Percentiles rank a stretch among this genome's conserved stretches.
phyloP scores from a whole-genome alignment of 2,888 invertebrate genomes.

The Malacosoma neustria region DNA sequence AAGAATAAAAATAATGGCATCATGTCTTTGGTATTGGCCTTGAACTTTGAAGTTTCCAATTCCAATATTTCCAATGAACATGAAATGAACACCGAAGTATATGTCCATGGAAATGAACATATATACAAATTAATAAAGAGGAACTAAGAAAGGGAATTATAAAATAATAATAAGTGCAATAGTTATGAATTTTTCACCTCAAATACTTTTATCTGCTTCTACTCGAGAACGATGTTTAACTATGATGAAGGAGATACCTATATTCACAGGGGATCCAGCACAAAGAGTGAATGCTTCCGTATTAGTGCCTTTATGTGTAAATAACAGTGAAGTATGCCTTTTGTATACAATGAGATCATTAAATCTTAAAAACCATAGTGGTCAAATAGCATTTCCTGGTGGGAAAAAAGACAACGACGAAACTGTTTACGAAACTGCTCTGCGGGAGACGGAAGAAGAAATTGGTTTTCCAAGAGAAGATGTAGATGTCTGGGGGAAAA shows the following conservation, averaged over 20 bases:
- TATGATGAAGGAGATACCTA: conserved; percentile 75
- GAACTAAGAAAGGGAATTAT: no score
- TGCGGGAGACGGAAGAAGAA: conserved; percentile 93
- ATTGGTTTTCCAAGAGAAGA: conserved; percentile 78
- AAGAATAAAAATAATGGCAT: no score
- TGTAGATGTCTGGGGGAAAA: conserved; percentile 80
- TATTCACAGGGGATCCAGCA: conserved; percentile 32
- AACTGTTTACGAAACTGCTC: conserved; percentile 80
- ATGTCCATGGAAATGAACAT: no score
- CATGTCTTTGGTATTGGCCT: no score
- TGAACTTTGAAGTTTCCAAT: no score
- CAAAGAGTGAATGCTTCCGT: conserved; percentile 80
- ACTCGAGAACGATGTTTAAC: conserved; percentile 74
- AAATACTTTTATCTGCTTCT: conserved; percentile 60
- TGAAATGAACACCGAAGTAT: no score
- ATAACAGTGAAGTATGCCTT: conserved; percentile 80
- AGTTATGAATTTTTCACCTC: conserved; percentile 49
- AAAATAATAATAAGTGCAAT: no score
- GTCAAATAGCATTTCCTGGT: conserved; percentile 92
- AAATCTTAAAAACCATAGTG: conserved; percentile 81
- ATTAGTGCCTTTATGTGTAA: conserved; percentile 85
- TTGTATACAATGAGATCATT: conserved; percentile 88
- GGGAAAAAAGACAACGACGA: conserved; percentile 82
- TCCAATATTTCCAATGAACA: no score
- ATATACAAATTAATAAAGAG: no score